These are phyloP conservation scores for Drosophila prosaltans DNA, from an alignment of 1,140 invertebrate genomes.

Conservation along the genomic window DNA sequence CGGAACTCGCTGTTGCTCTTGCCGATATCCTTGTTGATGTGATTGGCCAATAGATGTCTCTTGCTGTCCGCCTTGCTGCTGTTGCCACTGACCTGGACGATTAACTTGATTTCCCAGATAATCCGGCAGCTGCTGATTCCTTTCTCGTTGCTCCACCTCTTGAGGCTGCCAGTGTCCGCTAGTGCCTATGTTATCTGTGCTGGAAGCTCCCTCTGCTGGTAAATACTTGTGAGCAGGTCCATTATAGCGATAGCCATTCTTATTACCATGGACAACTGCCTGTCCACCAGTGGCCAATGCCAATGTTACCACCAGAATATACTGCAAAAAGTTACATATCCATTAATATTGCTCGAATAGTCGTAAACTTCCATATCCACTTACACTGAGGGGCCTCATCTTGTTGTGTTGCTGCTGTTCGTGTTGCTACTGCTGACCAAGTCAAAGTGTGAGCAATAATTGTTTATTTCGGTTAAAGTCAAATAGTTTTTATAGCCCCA, in stretches of 20 bases:
- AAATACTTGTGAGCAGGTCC: constrained; percentile 67
- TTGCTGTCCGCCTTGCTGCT: neutral
- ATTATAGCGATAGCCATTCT: constrained; percentile 64
- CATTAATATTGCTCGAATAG: neutral
- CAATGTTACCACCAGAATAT: constrained; percentile 11
- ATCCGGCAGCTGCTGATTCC: constrained; percentile 10
- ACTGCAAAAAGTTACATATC: neutral
- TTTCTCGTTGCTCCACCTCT: neutral
- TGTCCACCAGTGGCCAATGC: constrained; percentile 23
- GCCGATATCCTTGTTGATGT: neutral
- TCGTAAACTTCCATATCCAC: neutral
- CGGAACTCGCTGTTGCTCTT: constrained; percentile 16
- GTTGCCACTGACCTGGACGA: constrained; percentile 11
- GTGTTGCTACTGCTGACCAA: constrained; percentile 10
- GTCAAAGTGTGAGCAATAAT: constrained; percentile 13
- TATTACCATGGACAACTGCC: constrained; percentile 45
- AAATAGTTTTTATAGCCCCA: constrained; percentile 17
- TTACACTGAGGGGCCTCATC: constrained; percentile 8
- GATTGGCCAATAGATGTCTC: neutral
- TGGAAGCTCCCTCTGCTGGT: constrained; percentile 41
- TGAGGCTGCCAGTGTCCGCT: constrained; percentile 14
- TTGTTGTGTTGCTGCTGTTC: constrained; percentile 4
- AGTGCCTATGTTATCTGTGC: constrained; percentile 33
- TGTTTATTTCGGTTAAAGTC: constrained; percentile 5
- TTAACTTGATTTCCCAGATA: neutral